These are phyloP conservation scores for Cremastinae sp. DNA, from an alignment of 2,888 invertebrate species.

Conservation along the genomic window DNA sequence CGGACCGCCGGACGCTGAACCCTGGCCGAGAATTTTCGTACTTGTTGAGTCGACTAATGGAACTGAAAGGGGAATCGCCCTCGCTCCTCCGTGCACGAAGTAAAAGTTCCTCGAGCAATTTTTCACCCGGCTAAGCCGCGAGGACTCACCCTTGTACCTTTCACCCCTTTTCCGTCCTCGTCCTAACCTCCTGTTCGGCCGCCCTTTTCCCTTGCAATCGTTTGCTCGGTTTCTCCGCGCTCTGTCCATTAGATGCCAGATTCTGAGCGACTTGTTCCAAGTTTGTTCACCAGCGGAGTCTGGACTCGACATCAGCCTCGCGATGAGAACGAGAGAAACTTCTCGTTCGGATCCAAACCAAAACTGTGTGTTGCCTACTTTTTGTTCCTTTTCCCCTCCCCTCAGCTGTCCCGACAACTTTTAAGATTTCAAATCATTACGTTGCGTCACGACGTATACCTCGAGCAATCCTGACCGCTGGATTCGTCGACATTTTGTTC, in stretches of 20 bases:
- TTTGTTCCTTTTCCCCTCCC: no score
- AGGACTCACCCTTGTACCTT: constrained; percentile 38
- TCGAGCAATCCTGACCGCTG: constrained; percentile 2
- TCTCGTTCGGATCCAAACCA: constrained; percentile 25
- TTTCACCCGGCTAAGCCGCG: constrained; percentile 76
- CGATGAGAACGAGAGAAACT: constrained; percentile 33
- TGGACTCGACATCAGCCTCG: no score
- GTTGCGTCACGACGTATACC: no score
- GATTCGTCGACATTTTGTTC: constrained; percentile 5
- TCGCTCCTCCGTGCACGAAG: constrained; percentile 46
- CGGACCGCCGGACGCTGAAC: constrained; percentile 34
- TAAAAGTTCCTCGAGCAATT: constrained; percentile 76
- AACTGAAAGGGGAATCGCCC: constrained; percentile 67
- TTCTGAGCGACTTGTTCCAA: constrained; percentile 77
- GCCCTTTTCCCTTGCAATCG: no score
- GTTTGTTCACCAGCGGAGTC: no score
- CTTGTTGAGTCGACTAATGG: constrained; percentile 79
- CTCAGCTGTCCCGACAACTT: constrained; percentile 37
- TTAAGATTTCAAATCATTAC: no score
- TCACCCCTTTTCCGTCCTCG: constrained; percentile 32
- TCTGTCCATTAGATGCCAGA: constrained; percentile 74
- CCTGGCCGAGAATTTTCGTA: constrained; percentile 61
- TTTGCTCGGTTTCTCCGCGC: no score
- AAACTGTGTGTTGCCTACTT: no score
- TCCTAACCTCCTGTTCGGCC: no score